phyloP scores from a whole-genome alignment of 2,888 invertebrate genomes.

The Leucophenga montana region DNA sequence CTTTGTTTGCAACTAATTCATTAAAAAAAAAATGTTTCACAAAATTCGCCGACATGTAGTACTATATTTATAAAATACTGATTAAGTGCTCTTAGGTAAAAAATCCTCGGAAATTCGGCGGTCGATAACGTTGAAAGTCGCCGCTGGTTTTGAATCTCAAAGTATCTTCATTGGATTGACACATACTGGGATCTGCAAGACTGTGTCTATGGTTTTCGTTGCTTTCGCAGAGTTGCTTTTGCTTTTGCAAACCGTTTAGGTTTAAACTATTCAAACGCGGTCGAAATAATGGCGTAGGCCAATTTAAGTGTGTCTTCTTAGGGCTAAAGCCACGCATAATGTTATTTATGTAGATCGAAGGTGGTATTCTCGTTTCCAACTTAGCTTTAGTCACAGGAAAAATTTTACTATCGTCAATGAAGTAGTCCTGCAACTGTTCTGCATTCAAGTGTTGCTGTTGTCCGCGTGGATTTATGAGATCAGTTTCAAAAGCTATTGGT shows the following conservation, averaged over 20 bases:
- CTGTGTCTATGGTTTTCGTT: neutral
- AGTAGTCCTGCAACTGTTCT: slow-evolving; percentile 44
- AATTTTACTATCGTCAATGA: slow-evolving; percentile 54
- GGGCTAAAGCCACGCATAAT: slow-evolving; percentile 54
- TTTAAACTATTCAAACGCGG: too few species aligned
- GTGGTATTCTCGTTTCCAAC: slow-evolving; percentile 43
- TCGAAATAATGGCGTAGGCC: too few species aligned
- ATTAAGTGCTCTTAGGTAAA: too few species aligned
- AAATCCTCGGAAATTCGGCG: too few species aligned
- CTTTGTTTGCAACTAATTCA: too few species aligned
- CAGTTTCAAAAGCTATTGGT: slow-evolving; percentile 55
- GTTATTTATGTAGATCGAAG: slow-evolving; percentile 57
- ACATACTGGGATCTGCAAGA: slow-evolving; percentile 12
- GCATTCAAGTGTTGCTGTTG: slow-evolving; percentile 30
- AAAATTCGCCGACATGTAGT: too few species aligned
- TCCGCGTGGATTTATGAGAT: slow-evolving; percentile 46
- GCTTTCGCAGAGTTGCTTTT: neutral
- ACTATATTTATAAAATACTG: too few species aligned
- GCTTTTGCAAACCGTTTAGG: neutral
- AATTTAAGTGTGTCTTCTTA: slow-evolving; percentile 38
- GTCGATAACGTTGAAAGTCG: too few species aligned
- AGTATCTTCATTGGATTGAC: too few species aligned
- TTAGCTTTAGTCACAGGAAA: slow-evolving; percentile 51
- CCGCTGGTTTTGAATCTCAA: too few species aligned
- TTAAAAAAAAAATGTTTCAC: too few species aligned